phyloP scores from a whole-genome alignment of 2,797 vertebrate species.

The Sciurus carolinensis region DNA sequence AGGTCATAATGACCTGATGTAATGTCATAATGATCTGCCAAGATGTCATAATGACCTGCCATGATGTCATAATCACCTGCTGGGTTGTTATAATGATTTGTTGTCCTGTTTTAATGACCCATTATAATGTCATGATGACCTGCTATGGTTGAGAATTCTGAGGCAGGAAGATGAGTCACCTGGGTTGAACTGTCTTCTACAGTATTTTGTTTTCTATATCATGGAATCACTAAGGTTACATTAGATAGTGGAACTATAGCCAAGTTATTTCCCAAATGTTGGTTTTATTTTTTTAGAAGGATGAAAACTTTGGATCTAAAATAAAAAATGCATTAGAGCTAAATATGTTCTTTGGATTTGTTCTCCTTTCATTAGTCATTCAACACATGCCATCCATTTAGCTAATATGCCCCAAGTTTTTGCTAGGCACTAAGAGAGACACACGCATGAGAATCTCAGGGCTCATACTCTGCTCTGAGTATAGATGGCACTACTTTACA shows the following conservation, averaged over 20 bases:
- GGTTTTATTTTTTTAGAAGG: background rate
- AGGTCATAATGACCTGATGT: too few species aligned
- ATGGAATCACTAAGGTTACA: background rate
- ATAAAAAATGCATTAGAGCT: background rate
- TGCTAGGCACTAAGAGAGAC: background rate
- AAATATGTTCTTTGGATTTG: background rate
- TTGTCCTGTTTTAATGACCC: too few species aligned
- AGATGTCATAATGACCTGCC: too few species aligned
- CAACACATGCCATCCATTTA: background rate
- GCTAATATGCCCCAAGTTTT: too few species aligned
- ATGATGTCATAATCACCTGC: too few species aligned
- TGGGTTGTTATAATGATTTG: too few species aligned
- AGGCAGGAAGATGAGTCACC: background rate
- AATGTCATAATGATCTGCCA: too few species aligned
- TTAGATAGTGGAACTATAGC: background rate
- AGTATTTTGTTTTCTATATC: background rate
- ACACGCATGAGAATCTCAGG: background rate
- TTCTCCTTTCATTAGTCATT: background rate
- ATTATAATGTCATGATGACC: too few species aligned
- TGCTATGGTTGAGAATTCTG: rapidly evolving
- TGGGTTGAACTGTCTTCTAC: background rate
- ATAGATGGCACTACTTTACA: background rate
- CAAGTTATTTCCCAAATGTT: background rate
- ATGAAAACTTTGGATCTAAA: background rate
- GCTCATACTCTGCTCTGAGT: background rate